Evolutionary conservation across 2,888 invertebrate genomes (phyloP), one percentile per base, ranked within the genome.

Genomic region (Cremastinae sp.): DNA sequence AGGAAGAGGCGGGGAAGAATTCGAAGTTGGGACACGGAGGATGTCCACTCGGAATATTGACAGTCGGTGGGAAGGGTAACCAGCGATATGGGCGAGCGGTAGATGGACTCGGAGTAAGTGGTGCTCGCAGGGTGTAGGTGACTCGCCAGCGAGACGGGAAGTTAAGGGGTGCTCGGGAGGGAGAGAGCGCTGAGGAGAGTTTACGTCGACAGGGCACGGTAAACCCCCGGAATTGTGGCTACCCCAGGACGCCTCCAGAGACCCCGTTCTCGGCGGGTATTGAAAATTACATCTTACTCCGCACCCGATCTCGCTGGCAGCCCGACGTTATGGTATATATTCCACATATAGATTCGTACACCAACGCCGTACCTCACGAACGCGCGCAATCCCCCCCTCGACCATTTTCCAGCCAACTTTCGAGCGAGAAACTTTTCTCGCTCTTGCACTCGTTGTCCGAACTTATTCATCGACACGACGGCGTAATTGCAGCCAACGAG

Each of bases 281-380:
- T 88, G 88, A 89, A 89, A 88, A 88, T 89, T 88, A 88, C 88
- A 88, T 88, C 88, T 88, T 88, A 87, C 84, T 85, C 84, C 79
- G 80, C 74, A 79, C 79, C 79, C 73, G 71, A 78, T 70, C 70
- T 70, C 73, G 75, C 70, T 74, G 59, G 65, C 56, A 70, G 51
- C 45, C 45, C 36, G 5, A 53, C 14, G 43, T 56, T 69, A 70
- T 28, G 28, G 56, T 43, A 68, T n/a, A n/a, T 54, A 68, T 56
- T 36, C 38, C 64, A 53, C 41, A 14, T n/a, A n/a, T 65, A 70
- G 41, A 20, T 66, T 51, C 70, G 38, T 77, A 74, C 70, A 76
- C 70, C 22, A 61, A 47, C 49, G 18, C 18, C 38, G 53, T 49
- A 36, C 36, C 53, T 20, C 14, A 41, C 49, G 58, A 18, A 45